A percentile compares a stretch with the other conserved stretches of the same genome.
Evolutionary conservation across 2,888 invertebrate genomes (phyloP).

Genomic region (Lasius fuliginosus): DNA sequence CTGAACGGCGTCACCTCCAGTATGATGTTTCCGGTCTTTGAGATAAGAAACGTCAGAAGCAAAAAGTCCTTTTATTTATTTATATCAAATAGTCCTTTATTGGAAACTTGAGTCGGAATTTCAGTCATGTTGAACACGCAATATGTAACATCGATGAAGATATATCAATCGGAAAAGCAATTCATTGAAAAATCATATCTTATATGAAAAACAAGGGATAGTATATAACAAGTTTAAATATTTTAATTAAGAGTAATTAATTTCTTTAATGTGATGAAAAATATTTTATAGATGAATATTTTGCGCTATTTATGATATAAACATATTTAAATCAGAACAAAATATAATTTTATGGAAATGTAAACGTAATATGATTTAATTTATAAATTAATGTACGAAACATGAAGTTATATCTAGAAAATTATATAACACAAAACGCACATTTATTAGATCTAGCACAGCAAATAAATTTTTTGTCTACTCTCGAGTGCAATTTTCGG

Average conservation of each 20-base stretch:
- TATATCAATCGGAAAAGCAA: neutral
- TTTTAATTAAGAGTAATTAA: neutral
- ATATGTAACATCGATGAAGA: neutral
- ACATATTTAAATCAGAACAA: neutral
- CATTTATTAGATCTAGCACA: neutral
- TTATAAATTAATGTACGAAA: neutral
- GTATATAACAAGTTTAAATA: neutral
- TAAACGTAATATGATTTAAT: neutral
- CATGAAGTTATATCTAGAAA: neutral
- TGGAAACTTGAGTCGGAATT: constrained; percentile 15
- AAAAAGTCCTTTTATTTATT: constrained; percentile 34
- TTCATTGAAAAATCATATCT: neutral
- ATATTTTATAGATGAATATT: neutral
- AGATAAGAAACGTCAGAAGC: constrained; percentile 15
- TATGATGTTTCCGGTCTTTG: constrained; percentile 46
- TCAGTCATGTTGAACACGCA: constrained; percentile 3
- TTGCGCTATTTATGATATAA: neutral
- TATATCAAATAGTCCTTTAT: constrained; percentile 30
- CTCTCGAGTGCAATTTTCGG: constrained; percentile 23
- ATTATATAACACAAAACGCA: neutral
- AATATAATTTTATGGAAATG: neutral
- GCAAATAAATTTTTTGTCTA: constrained; percentile 3
- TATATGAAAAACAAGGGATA: neutral
- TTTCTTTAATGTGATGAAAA: neutral
- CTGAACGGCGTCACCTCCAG: neutral